A percentile compares a stretch with the other conserved stretches of the same genome.
phyloP scores from a whole-genome alignment of 2,113 vertebrate species.

The Gavialis gangeticus region DNA sequence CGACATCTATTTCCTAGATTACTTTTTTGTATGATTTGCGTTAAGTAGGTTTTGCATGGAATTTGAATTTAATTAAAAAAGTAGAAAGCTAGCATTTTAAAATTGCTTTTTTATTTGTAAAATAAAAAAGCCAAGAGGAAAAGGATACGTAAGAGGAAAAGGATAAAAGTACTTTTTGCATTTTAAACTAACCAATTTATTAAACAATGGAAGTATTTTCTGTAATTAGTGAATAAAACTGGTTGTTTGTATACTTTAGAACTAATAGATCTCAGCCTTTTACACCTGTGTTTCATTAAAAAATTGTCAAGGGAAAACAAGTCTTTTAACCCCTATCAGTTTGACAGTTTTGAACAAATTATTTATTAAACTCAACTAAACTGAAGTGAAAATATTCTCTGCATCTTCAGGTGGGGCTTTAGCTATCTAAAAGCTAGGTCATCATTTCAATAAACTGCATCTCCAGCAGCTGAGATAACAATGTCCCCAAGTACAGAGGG shows the following conservation, averaged over 20 bases:
- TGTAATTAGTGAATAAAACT: background rate
- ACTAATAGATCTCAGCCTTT: background rate
- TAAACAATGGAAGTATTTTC: background rate
- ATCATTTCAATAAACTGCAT: background rate
- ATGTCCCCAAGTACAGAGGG: background rate
- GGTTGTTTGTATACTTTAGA: background rate
- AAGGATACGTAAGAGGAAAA: too few species aligned
- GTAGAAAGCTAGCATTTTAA: background rate
- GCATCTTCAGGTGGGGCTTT: background rate
- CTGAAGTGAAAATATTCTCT: background rate
- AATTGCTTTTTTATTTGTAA: background rate
- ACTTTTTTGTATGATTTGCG: background rate
- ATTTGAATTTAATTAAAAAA: background rate
- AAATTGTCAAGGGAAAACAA: background rate
- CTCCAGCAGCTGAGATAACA: constrained; percentile 22
- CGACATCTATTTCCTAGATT: background rate
- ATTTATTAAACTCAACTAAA: constrained; percentile 18
- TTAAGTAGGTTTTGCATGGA: background rate
- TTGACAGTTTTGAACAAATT: background rate
- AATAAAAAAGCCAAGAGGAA: too few species aligned
- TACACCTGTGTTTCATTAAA: background rate
- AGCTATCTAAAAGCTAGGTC: constrained; percentile 33
- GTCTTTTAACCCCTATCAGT: constrained; percentile 29
- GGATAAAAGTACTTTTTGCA: background rate
- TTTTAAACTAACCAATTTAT: background rate